A percentile compares a stretch with the other conserved stretches of the same genome.
phyloP scores from a whole-genome alignment of 53 echinoderm and acorn worm species.

The Hippasteria phrygiana region DNA sequence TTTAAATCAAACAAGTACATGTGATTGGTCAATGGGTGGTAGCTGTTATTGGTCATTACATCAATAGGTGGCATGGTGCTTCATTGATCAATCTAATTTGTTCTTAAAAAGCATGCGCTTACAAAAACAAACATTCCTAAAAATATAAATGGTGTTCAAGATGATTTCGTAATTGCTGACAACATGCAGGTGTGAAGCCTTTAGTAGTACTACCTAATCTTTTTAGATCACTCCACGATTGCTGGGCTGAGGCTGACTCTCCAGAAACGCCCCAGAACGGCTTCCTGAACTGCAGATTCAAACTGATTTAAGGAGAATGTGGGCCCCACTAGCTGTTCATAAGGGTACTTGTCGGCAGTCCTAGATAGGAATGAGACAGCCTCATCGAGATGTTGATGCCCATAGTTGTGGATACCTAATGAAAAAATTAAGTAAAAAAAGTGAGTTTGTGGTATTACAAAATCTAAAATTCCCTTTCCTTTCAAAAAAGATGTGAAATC shows the following conservation, averaged over 20 bases:
- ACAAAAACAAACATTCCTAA: too few species aligned
- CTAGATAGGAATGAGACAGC: slow-evolving; percentile 82
- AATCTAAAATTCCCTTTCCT: too few species aligned
- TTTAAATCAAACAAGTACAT: too few species aligned
- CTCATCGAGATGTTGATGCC: slow-evolving; percentile 81
- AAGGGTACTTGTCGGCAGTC: slow-evolving; percentile 83
- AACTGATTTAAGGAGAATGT: slow-evolving; percentile 70
- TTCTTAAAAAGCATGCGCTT: too few species aligned
- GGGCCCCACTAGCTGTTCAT: slow-evolving; percentile 77
- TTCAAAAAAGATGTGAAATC: too few species aligned
- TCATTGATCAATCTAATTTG: too few species aligned
- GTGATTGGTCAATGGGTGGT: too few species aligned
- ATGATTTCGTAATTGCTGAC: too few species aligned
- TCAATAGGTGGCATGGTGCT: too few species aligned
- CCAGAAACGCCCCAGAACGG: slow-evolving; percentile 62
- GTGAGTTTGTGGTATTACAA: background rate
- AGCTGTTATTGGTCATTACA: too few species aligned
- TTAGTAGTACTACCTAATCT: background rate
- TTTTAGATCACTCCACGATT: background rate
- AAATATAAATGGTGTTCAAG: too few species aligned
- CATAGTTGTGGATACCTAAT: slow-evolving; percentile 88
- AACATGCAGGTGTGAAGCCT: background rate
- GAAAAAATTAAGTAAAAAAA: background rate
- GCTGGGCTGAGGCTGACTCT: slow-evolving; percentile 60
- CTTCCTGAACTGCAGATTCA: slow-evolving; percentile 78